Base-by-base conservation (phyloP, 2,113 vertebrate genomes). In the Dinomys branickii region DNA sequence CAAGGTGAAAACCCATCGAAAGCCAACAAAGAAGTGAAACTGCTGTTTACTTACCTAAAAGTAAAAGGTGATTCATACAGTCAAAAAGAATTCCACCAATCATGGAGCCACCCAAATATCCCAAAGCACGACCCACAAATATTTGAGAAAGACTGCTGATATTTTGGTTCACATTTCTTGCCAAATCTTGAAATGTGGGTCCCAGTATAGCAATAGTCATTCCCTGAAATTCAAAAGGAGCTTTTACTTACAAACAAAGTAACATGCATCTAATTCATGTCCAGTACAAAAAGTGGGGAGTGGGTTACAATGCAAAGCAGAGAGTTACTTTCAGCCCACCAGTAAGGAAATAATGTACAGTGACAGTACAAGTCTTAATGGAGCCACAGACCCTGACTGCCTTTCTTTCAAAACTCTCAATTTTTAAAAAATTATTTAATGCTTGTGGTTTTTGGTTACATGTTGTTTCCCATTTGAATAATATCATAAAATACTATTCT, bases 91-190 rank as follows among this genome's bases (percentile, higher is more conserved):
- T 19, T 41, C 99, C 99, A 8, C 99, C 99, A 14, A 99, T 0
- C 73, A 99, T 97, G 28, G 99, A 99, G 5, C 99, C 99, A 1
- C 98, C 98, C 47, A 99, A 99, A 97, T 99, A 99, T 16, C 99
- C 99, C 0, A 97, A 86, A 0, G 99, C 99, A 1, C 99, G 99
- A 2, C 99, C 99, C 22, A 99, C 98, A 44, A 99, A 99, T 98
- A 99, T 98, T 95, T 99, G 99, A 85, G 99, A 99, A 94, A 99
- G 99, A 85, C 99, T 99, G 98, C 99, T 99, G 97, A 99, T 99
- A 97, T 99, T 99, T 95, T 97, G 98, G 38, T 98, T 98, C 83
- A 99, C 99, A 5, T 99, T 99, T 85, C 95, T 77, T 47, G 99
- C 99, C 98, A 99, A 96, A 95, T 99, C 99, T 94, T 98, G 99